Conservation (phyloP, 2,888 invertebrate genomes). For the Xestia xanthographa region DNA sequence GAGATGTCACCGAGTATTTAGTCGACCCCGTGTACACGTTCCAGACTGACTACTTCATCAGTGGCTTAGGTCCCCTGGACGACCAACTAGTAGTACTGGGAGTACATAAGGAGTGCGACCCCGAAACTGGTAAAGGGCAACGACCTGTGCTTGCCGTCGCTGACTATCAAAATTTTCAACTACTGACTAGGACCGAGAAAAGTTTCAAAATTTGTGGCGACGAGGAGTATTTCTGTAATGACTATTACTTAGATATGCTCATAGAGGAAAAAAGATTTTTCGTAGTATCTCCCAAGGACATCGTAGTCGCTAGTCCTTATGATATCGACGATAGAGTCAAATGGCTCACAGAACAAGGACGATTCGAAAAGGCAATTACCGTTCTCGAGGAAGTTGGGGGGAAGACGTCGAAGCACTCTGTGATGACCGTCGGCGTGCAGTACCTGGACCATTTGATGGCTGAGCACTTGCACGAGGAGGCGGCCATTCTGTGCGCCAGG, state of each 20-base stretch:
- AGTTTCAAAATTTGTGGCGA: slow-evolving; percentile 93
- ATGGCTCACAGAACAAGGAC: slow-evolving; percentile 97
- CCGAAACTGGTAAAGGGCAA: slow-evolving; percentile 92
- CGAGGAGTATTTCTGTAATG: slow-evolving; percentile 96
- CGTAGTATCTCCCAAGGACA: slow-evolving; percentile 98
- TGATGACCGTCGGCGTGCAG: slow-evolving; percentile 87
- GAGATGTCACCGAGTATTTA: slow-evolving; percentile 95
- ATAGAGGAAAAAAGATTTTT: slow-evolving; percentile 97
- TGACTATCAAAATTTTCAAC: slow-evolving; percentile 80
- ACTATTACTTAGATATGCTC: slow-evolving; percentile 97
- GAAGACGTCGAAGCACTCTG: slow-evolving; percentile 85
- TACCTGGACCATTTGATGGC: slow-evolving; percentile 96
- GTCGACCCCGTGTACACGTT: slow-evolving; percentile 97
- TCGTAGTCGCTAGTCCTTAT: slow-evolving; percentile 97
- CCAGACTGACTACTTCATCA: slow-evolving; percentile 96
- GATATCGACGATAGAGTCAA: slow-evolving; percentile 97
- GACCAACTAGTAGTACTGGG: slow-evolving; percentile 95
- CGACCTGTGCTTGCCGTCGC: slow-evolving; percentile 96
- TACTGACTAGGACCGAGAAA: not conserved
- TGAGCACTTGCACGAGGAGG: slow-evolving; percentile 93
- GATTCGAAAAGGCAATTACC: slow-evolving; percentile 95
- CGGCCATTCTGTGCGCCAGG: slow-evolving; percentile 96
- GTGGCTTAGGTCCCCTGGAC: slow-evolving; percentile 95
- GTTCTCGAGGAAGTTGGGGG: slow-evolving; percentile 93
- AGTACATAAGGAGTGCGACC: slow-evolving; percentile 93